These are phyloP conservation scores for Pundamilia nyererei DNA, from an alignment of 2,113 vertebrate genomes.

Conservation along the genomic window DNA sequence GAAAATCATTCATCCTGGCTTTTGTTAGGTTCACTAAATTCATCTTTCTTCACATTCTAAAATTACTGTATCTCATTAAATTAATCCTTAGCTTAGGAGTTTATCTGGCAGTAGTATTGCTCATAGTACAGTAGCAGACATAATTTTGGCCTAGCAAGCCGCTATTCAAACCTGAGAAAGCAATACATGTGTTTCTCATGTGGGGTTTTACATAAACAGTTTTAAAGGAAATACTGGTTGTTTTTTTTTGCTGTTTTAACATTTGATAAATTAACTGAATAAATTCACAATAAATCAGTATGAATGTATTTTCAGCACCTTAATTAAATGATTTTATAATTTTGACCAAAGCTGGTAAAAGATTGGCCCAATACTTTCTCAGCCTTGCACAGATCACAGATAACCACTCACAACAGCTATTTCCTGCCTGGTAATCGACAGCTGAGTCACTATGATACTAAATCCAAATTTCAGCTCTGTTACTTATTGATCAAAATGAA, in stretches of 20 bases:
- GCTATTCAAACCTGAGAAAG: not conserved
- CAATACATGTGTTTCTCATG: not conserved
- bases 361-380: not conserved
- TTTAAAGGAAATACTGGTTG: not conserved
- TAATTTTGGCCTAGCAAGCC: not conserved
- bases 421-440: conserved; percentile 45
- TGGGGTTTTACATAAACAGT: not conserved
- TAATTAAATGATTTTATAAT: not conserved
- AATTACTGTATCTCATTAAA: conserved; percentile 1
- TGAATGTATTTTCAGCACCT: not conserved
- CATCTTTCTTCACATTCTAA: conserved; percentile 25
- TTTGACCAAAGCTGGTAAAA: not conserved
- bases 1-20: conserved; percentile 10
- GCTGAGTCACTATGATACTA: conserved; percentile 14
- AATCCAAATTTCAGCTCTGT: conserved; percentile 33
- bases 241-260: not conserved
- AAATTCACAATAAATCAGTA: not conserved
- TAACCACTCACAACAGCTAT: conserved; percentile 33
- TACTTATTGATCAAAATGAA: conserved; percentile 35
- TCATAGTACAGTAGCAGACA: not conserved
- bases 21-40: conserved; percentile 14
- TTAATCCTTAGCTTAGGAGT: not conserved
- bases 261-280: accelerated
- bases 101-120: not conserved
- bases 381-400: not conserved